Evolutionary conservation across 2,888 invertebrate species (phyloP).

Genomic region (Gortyna flavago): DNA sequence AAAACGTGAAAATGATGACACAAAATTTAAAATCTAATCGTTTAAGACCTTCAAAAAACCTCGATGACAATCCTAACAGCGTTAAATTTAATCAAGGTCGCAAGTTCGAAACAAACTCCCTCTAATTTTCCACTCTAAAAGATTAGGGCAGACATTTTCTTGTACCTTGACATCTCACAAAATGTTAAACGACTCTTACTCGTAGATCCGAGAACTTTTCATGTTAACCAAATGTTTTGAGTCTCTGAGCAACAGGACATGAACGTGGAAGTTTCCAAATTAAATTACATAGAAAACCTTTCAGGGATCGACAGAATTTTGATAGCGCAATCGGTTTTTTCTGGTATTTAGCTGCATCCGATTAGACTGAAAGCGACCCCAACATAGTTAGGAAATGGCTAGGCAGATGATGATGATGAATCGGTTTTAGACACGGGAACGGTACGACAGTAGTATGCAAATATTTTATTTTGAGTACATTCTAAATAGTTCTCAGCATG

Average conservation of each 20-base stretch:
- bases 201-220: conserved; percentile 50
- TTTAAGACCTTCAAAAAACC: conserved; percentile 14
- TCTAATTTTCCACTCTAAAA: conserved; percentile 46
- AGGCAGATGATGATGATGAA: neutral
- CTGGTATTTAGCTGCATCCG: too few relatives aligned
- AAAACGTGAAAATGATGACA: conserved; percentile 8
- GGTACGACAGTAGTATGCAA: conserved; percentile 1
- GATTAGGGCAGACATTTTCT: conserved; percentile 45
- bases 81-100: conserved; percentile 49
- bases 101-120: conserved; percentile 34
- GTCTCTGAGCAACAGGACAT: conserved; percentile 23
- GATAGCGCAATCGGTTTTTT: conserved; percentile 48
- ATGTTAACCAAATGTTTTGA: conserved; percentile 54
- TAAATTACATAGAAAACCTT: conserved; percentile 68
- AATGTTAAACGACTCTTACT: conserved; percentile 25
- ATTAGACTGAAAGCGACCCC: too few relatives aligned
- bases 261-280: conserved; percentile 49
- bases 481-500: conserved; percentile 6
- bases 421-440: conserved; percentile 32
- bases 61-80: conserved; percentile 17
- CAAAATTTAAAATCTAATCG: conserved; percentile 40
- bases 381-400: too few relatives aligned
- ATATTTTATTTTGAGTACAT: conserved; percentile 27
- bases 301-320: conserved; percentile 59
- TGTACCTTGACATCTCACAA: conserved; percentile 29